phyloP scores from a whole-genome alignment of 1,140 invertebrate genomes.

The Anoplophora glabripennis region DNA sequence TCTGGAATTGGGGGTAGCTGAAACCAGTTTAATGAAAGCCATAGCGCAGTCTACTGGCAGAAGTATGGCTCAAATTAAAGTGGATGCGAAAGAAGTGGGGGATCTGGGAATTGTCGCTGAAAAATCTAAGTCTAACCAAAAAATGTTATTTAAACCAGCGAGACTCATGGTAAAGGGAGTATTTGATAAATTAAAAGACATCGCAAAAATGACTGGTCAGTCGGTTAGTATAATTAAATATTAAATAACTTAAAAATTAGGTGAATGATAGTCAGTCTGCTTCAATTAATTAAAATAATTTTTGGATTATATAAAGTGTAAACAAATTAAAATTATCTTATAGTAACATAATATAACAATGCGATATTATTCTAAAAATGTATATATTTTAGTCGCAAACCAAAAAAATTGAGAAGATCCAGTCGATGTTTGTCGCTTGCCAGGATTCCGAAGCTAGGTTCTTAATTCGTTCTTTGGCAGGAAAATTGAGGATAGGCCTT shows the following conservation, averaged over 20 bases:
- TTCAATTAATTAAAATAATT: too few species aligned
- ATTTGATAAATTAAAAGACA: constrained; percentile 84
- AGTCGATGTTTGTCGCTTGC: constrained; percentile 90
- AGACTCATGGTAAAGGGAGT: constrained; percentile 68
- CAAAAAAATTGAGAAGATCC: constrained; percentile 92
- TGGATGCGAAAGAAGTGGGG: constrained; percentile 74
- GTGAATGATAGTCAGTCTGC: background rate
- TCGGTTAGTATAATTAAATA: constrained; percentile 51
- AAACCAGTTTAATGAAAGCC: constrained; percentile 91
- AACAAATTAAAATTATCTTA: too few species aligned
- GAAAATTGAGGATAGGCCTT: constrained; percentile 93
- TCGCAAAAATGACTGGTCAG: constrained; percentile 83
- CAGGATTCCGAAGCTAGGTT: constrained; percentile 87
- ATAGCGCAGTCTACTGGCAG: constrained; percentile 91
- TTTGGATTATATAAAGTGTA: too few species aligned
- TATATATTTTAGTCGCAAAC: constrained; percentile 42
- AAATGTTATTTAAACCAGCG: constrained; percentile 79
- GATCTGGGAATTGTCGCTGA: constrained; percentile 95
- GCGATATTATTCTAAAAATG: background rate
- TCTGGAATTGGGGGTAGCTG: constrained; percentile 75
- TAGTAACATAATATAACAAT: too few species aligned
- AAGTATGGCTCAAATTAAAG: constrained; percentile 80
- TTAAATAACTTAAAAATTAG: background rate
- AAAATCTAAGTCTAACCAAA: constrained; percentile 82
- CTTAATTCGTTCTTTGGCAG: constrained; percentile 86